Percentiles rank a stretch among this genome's conserved stretches.
Evolutionary conservation across 2,888 invertebrate genomes (phyloP).

Genomic region (Crepidodera aurea): DNA sequence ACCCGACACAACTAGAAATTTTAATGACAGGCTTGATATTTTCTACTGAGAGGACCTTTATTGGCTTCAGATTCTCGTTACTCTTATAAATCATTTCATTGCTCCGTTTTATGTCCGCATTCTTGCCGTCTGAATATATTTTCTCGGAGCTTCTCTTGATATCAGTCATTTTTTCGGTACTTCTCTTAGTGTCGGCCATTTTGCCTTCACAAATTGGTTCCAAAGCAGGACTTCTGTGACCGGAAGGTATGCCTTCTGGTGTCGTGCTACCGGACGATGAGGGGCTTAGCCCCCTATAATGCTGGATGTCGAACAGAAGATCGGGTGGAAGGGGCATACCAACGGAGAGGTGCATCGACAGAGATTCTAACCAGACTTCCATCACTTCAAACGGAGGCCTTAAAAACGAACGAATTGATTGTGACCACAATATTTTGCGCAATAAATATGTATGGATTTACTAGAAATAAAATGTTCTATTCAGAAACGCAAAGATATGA

Average conservation of each 20-base stretch:
- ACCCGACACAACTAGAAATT: conserved; percentile 44
- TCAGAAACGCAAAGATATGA: too few species aligned
- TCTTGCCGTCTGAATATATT: conserved; percentile 30
- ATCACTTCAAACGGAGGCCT: conserved; percentile 89
- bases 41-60: conserved; percentile 51
- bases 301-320: conserved; percentile 77
- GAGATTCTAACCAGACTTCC: conserved; percentile 86
- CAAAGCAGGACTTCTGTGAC: conserved; percentile 62
- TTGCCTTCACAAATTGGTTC: conserved; percentile 67
- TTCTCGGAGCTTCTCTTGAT: conserved; percentile 34
- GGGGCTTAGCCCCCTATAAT: conserved; percentile 69
- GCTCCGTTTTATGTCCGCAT: conserved; percentile 48
- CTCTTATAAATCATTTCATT: conserved; percentile 36
- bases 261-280: conserved; percentile 69
- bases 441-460: too few species aligned
- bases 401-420: too few species aligned
- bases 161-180: conserved; percentile 38
- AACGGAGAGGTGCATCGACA: conserved; percentile 76
- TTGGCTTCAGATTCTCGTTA: conserved; percentile 48
- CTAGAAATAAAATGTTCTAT: too few species aligned
- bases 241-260: conserved; percentile 65
- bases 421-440: too few species aligned
- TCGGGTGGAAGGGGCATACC: conserved; percentile 71
- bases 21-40: conserved; percentile 51
- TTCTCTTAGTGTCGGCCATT: conserved; percentile 40